Evolutionary conservation across 2,888 invertebrate genomes (phyloP).

Genomic region (Smittia sp.): DNA sequence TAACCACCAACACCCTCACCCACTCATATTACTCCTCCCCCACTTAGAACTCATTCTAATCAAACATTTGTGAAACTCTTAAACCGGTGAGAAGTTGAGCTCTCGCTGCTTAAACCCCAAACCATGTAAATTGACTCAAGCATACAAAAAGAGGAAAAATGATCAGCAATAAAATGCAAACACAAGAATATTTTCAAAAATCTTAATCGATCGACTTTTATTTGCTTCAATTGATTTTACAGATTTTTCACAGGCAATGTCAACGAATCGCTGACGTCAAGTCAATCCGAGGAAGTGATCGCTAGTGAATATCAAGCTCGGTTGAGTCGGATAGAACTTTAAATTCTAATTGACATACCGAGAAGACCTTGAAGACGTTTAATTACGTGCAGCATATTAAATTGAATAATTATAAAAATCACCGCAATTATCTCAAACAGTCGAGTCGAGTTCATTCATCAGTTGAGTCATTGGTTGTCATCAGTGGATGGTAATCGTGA

Average conservation of each 20-base stretch:
- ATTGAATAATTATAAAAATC: background rate
- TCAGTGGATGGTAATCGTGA: background rate
- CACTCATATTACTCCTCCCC: background rate
- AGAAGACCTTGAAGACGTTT: background rate
- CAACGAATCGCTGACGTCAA: no score
- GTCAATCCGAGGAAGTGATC: background rate
- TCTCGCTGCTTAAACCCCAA: no score
- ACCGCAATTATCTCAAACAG: no score
- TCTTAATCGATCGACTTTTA: background rate
- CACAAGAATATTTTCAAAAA: slow-evolving; percentile 13
- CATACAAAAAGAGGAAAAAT: background rate
- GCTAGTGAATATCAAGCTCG: background rate
- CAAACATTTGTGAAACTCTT: slow-evolving; percentile 9
- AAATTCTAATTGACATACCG: background rate
- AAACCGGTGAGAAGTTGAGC: no score
- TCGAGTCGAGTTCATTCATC: no score
- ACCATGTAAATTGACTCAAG: background rate
- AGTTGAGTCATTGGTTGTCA: background rate
- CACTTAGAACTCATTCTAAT: background rate
- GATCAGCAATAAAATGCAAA: slow-evolving; percentile 27
- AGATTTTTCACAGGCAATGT: background rate
- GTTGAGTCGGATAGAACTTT: background rate
- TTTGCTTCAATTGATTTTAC: background rate
- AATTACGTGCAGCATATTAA: background rate
- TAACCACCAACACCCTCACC: background rate